phyloP scores from a whole-genome alignment of 35 echinoderm and acorn worm species.

The Apostichopus californicus region DNA sequence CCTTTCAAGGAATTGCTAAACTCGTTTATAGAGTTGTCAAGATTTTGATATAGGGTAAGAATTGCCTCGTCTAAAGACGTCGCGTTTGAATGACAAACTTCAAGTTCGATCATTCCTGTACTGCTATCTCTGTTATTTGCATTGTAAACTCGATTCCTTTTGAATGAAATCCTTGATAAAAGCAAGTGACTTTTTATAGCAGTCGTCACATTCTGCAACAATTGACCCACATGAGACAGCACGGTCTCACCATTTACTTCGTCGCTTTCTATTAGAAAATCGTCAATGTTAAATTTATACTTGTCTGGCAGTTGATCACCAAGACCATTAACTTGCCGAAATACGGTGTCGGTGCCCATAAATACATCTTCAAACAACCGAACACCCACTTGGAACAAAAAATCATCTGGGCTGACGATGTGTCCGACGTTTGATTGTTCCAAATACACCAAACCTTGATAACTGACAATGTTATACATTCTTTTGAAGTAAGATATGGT shows the following conservation, averaged over 20 bases:
- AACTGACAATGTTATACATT: neutral
- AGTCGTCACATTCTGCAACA: neutral
- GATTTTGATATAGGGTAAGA: neutral
- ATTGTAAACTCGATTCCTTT: too few species aligned
- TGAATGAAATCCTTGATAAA: too few species aligned
- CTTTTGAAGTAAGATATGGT: neutral
- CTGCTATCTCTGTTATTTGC: neutral
- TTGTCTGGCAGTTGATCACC: neutral
- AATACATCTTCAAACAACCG: neutral
- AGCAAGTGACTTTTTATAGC: too few species aligned
- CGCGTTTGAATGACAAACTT: neutral
- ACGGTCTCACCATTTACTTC: neutral
- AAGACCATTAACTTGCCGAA: neutral
- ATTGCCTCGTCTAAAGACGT: neutral
- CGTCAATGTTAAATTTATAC: neutral
- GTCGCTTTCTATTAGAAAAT: neutral
- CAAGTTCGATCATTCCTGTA: neutral
- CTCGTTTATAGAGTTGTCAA: neutral
- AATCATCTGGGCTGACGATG: neutral
- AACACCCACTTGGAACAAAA: neutral
- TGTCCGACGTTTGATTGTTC: neutral
- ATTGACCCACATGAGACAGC: neutral
- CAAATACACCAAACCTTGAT: neutral
- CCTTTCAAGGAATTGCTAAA: neutral
- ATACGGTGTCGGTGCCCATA: neutral